Evolutionary conservation across 2,797 vertebrate genomes (phyloP).

Genomic region (Sphaeramia orbicularis): DNA sequence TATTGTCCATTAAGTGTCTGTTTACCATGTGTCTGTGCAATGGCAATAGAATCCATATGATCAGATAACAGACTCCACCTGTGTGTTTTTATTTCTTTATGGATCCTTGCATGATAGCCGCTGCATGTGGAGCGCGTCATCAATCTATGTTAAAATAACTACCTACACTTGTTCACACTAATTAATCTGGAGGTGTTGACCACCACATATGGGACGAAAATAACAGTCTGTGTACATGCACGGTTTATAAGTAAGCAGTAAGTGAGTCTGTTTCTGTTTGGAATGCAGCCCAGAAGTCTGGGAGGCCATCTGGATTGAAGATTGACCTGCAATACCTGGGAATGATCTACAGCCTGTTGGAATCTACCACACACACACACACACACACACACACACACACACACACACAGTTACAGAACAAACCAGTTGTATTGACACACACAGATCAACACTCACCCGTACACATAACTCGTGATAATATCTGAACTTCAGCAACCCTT

Average conservation of each 20-base stretch:
- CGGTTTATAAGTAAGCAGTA: not conserved
- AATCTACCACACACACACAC: slow-evolving; percentile 39
- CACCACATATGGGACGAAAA: not conserved
- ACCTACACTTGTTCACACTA: not conserved
- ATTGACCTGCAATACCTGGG: slow-evolving; percentile 71
- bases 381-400: slow-evolving; percentile 26
- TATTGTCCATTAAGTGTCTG: slow-evolving; percentile 9
- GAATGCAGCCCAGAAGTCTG: slow-evolving; percentile 60
- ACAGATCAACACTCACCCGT: not conserved
- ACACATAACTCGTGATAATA: slow-evolving; percentile 22
- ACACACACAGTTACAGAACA: slow-evolving; percentile 27
- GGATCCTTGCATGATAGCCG: slow-evolving; percentile 29
- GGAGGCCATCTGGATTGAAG: slow-evolving; percentile 76
- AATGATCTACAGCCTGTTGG: slow-evolving; percentile 74
- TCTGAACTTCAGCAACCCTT: slow-evolving; percentile 38
- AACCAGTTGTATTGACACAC: not conserved
- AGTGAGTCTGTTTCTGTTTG: slow-evolving; percentile 53
- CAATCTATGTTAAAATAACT: not conserved
- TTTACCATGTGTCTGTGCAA: not conserved
- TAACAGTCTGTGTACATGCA: not conserved
- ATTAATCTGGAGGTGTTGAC: not conserved
- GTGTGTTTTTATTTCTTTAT: slow-evolving; percentile 58
- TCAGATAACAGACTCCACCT: slow-evolving; percentile 18
- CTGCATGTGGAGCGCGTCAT: slow-evolving; percentile 15
- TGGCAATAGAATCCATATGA: slow-evolving; percentile 12